Conservation (phyloP, 1,140 invertebrate genomes). For the Ceratina calcarata region DNA sequence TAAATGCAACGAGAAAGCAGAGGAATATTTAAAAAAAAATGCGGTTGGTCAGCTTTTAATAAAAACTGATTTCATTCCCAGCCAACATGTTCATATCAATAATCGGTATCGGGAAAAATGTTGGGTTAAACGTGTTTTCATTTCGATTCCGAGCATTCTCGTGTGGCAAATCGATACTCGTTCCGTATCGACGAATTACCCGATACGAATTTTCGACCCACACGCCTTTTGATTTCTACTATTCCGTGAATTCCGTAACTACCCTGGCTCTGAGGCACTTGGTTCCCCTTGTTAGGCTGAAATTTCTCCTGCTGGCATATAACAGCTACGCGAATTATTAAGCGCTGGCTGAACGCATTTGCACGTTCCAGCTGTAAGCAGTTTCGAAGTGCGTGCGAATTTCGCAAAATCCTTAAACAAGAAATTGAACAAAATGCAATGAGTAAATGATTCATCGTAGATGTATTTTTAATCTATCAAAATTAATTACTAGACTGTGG, state of each 20-base stretch:
- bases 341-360: background rate
- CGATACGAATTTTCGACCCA: background rate
- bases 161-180: background rate
- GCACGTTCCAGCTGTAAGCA: background rate
- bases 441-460: no score
- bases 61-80: no score
- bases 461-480: background rate
- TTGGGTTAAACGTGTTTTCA: no score
- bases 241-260: constrained; percentile 9
- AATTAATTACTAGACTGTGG: no score
- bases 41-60: no score
- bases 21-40: no score
- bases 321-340: constrained; percentile 21
- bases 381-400: background rate
- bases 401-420: background rate
- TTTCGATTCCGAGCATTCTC: background rate
- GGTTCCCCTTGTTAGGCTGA: constrained; percentile 13
- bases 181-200: background rate
- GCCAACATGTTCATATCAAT: no score
- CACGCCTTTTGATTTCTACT: background rate
- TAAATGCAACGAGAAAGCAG: no score
- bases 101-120: no score
- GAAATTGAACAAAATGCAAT: no score
- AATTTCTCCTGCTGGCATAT: background rate
- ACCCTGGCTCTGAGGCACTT: background rate